phyloP scores from a whole-genome alignment of 2,113 vertebrate species.

The Ursus arctos region DNA sequence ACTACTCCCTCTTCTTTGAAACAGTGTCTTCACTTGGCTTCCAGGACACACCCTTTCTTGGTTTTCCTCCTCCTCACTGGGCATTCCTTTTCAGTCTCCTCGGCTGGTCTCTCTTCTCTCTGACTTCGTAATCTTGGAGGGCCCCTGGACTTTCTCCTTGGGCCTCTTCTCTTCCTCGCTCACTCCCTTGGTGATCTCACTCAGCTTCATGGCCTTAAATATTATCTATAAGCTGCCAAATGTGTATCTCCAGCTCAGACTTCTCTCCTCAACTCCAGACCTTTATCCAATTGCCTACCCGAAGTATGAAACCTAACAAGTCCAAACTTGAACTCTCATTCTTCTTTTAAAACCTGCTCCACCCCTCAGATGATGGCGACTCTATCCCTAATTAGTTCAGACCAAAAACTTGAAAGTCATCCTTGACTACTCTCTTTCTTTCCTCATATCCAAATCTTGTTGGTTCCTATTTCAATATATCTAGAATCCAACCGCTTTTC shows the following conservation, averaged over 20 bases:
- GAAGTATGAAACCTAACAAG: background rate
- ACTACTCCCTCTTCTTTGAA: background rate
- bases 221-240: background rate
- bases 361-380: background rate
- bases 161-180: background rate
- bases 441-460: background rate
- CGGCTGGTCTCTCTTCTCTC: background rate
- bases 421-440: background rate
- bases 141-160: background rate
- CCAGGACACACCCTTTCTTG: background rate
- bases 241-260: background rate
- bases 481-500: background rate
- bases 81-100: background rate
- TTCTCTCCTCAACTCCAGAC: conserved; percentile 26
- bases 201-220: background rate
- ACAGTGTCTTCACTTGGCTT: conserved; percentile 12
- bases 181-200: background rate
- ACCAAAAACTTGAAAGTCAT: background rate
- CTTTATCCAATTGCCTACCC: background rate
- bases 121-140: background rate
- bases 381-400: background rate
- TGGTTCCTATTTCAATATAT: background rate
- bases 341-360: background rate
- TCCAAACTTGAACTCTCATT: background rate
- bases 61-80: background rate